A percentile compares a stretch with the other conserved stretches of the same genome.
phyloP scores from a whole-genome alignment of 2,888 invertebrate genomes.

The Plebejus argus region DNA sequence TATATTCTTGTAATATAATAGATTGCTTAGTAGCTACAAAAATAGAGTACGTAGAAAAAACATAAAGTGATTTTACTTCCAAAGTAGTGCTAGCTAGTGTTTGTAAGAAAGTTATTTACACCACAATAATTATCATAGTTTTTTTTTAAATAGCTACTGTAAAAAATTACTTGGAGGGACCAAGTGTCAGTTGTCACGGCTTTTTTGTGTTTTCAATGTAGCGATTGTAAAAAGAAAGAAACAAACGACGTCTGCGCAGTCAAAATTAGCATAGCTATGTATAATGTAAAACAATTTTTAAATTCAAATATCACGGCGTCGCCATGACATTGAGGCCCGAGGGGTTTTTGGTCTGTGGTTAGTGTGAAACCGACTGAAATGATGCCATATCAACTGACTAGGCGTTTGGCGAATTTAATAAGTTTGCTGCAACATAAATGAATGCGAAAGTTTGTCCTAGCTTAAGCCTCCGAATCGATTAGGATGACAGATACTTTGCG shows the following conservation, averaged over 20 bases:
- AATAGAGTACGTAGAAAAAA: no score
- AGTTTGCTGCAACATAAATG: no score
- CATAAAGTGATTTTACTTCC: no score
- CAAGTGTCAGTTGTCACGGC: background rate
- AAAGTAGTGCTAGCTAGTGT: no score
- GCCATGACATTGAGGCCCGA: conserved; percentile 18
- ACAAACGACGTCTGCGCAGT: background rate
- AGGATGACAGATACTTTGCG: no score
- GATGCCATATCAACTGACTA: background rate
- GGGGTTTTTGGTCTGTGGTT: background rate
- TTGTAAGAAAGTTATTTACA: no score
- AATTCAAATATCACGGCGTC: conserved; percentile 15
- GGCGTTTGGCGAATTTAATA: no score
- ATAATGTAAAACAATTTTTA: conserved; percentile 23
- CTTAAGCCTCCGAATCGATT: no score
- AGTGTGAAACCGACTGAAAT: background rate
- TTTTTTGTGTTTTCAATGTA: background rate
- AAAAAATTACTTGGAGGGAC: background rate
- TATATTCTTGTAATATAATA: background rate
- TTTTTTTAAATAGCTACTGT: background rate
- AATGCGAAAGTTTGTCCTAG: no score
- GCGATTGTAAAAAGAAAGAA: background rate
- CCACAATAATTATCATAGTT: no score
- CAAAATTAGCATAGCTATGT: conserved; percentile 10
- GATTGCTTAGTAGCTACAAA: background rate